Base-by-base conservation (phyloP, 2,113 vertebrate genomes). In the Plectropomus leopardus region DNA sequence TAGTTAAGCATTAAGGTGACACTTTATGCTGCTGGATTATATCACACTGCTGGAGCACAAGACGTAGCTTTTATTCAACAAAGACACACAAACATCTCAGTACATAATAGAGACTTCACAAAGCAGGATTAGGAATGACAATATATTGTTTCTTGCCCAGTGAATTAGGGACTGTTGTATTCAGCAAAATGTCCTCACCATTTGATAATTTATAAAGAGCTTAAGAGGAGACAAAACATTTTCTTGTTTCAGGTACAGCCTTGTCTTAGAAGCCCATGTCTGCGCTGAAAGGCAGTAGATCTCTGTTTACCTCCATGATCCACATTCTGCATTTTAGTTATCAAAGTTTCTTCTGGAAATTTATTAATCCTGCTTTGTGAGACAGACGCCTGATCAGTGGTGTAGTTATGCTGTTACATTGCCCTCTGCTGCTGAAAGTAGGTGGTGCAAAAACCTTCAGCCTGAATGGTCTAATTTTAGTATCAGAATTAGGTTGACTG, bases 361-460 rank as follows among this genome's bases (percentile, higher is more conserved):
- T 9, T 21, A 5, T 15, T 59, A 50, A 34, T 66, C 26, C 32
- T n/a, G 10, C 24, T 47, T 44, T 57, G 14, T 36, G 26, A 36
- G 26, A 16, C 47, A 13, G 32, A 7, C 26, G 26, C 4, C 2
- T 0, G 10, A 15, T 23, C 7, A 30, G 30, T 13, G 21, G 42
- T 1, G 16, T 40, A 40, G 47, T 23, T n/a, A 21, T 58, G 42
- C 30, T 14, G 11, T 53, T 60, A 48, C 65, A 66, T 8, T 64
- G 89, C 88, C 94, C 72, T 87, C 94, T 94, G 86, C 80, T 92
- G 94, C 80, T 72, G 30, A 34, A 1, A 1, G 15, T 8, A 30
- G n/a, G 69, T 72, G 2, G 4, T 87, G 47, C 81, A 80, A 17
- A 58, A 48, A 40, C 2, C 0, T 36, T 47, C 8, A 50, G 30